phyloP scores from a whole-genome alignment of 2,888 invertebrate species.

The Tenthredo livida region DNA sequence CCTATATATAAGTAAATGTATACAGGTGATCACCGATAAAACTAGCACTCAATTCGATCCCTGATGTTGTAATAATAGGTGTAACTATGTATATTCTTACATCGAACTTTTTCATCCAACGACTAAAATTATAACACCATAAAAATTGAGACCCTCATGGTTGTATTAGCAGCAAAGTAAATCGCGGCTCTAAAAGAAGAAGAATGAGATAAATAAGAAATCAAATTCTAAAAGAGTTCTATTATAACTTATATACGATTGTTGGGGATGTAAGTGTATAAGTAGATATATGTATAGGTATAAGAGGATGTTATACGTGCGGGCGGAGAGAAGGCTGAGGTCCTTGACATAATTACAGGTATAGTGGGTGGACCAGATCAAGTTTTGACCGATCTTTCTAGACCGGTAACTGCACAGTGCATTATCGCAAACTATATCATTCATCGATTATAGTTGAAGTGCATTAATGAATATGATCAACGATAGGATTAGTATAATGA shows the following conservation, averaged over 20 bases:
- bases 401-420: conserved; percentile 6
- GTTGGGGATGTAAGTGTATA: neutral
- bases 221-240: neutral
- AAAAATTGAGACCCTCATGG: neutral
- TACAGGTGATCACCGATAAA: neutral
- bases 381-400: conserved; percentile 62
- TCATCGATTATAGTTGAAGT: conserved; percentile 10
- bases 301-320: conserved; percentile 62
- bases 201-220: neutral
- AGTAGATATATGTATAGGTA: neutral
- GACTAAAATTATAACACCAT: conserved; percentile 28
- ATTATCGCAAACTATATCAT: conserved; percentile 14
- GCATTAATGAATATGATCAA: conserved; percentile 14
- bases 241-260: neutral
- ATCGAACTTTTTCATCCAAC: neutral
- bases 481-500: neutral
- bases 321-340: conserved; percentile 61
- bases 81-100: neutral
- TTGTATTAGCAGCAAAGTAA: conserved; percentile 15
- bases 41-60: neutral
- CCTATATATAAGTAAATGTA: neutral
- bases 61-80: neutral
- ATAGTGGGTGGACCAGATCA: conserved; percentile 67
- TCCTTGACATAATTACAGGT: conserved; percentile 70
- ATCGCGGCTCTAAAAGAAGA: neutral